Percentiles rank a stretch among this genome's conserved stretches.
These are phyloP conservation scores for Drusus annulatus DNA, from an alignment of 1,140 invertebrate species.

Conservation along the genomic window DNA sequence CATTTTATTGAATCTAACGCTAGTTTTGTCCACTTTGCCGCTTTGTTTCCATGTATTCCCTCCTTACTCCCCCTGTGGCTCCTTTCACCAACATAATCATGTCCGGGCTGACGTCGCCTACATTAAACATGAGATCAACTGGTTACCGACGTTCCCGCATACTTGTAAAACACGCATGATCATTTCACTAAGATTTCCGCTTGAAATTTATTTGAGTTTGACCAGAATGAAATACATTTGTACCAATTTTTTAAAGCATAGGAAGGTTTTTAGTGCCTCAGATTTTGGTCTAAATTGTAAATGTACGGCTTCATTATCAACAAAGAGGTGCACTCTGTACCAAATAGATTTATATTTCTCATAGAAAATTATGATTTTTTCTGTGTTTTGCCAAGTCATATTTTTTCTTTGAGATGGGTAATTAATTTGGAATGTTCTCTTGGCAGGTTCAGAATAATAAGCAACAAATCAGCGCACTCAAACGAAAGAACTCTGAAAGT, in stretches of 20 bases:
- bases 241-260: too few relatives aligned
- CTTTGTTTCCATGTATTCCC: constrained; percentile 1
- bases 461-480: constrained; percentile 89
- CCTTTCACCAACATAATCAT: constrained; percentile 24
- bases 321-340: too few relatives aligned
- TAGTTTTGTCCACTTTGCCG: not conserved
- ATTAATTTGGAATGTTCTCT: not conserved
- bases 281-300: too few relatives aligned
- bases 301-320: too few relatives aligned
- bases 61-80: not conserved
- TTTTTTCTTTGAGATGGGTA: too few relatives aligned
- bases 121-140: too few relatives aligned
- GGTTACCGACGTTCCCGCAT: not conserved
- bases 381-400: too few relatives aligned
- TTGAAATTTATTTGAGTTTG: constrained; percentile 6
- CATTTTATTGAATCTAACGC: constrained; percentile 42
- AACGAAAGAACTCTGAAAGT: constrained; percentile 79
- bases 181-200: not conserved
- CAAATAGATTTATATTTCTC: too few relatives aligned
- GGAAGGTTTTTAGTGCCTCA: too few relatives aligned
- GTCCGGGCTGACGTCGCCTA: not conserved
- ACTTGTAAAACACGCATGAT: constrained; percentile 10
- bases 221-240: not conserved
- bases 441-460: constrained; percentile 94
- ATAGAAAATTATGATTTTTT: too few relatives aligned